A percentile compares a stretch with the other conserved stretches of the same genome.
Evolutionary conservation across 2,113 vertebrate species (phyloP).

Genomic region (Xyrauchen texanus): DNA sequence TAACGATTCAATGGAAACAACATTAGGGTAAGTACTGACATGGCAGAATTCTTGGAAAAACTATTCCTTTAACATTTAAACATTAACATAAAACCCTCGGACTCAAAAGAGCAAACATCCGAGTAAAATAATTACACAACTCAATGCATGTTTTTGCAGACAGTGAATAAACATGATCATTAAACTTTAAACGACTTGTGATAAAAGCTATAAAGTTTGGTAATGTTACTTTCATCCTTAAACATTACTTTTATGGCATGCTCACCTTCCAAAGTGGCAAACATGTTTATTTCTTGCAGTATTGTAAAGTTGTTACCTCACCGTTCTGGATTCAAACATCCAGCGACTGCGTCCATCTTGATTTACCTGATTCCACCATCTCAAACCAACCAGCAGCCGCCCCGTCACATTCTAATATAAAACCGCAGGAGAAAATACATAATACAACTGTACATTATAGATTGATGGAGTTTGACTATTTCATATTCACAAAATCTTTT

Average conservation of each 20-base stretch:
- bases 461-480: too few species aligned
- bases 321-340: slow-evolving; percentile 86
- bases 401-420: slow-evolving; percentile 82
- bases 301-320: slow-evolving; percentile 43
- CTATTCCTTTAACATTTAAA: neutral
- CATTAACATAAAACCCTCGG: neutral
- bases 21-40: too few species aligned
- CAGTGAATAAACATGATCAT: neutral
- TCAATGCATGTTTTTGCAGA: neutral
- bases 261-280: neutral
- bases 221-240: neutral
- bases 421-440: neutral
- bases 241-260: neutral
- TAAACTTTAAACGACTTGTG: slow-evolving; percentile 17
- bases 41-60: too few species aligned
- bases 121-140: neutral
- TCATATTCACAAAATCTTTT: too few species aligned
- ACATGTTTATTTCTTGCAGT: neutral
- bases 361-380: slow-evolving; percentile 90
- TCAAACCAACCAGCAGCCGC: slow-evolving; percentile 83
- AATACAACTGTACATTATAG: too few species aligned
- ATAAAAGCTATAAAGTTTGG: slow-evolving; percentile 21
- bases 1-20: too few species aligned
- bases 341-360: slow-evolving; percentile 86
- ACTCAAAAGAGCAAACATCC: neutral